phyloP scores from a whole-genome alignment of 2,888 invertebrate species.

The Apeira syringaria region DNA sequence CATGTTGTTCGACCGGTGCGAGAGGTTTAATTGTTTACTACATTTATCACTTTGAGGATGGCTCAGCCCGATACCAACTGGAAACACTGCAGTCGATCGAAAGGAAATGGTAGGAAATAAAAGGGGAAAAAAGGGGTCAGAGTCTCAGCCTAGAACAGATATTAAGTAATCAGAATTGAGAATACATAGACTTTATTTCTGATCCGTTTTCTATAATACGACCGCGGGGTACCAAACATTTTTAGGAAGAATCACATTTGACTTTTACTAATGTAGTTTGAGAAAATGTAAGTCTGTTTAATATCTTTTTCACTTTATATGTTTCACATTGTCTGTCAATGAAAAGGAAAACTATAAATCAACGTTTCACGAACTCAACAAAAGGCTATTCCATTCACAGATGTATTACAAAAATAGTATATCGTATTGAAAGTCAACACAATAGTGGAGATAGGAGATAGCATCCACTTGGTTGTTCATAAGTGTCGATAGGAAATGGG shows the following conservation, averaged over 20 bases:
- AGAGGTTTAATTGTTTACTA: no score
- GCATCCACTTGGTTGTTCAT: constrained; percentile 43
- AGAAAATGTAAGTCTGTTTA: constrained; percentile 11
- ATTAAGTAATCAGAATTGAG: no score
- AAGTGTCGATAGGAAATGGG: constrained; percentile 61
- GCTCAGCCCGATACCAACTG: no score
- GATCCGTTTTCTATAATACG: no score
- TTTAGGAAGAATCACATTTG: not conserved
- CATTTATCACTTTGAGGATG: no score
- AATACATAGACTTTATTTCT: no score
- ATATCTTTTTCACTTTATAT: constrained; percentile 14
- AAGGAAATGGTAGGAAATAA: no score
- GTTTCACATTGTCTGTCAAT: constrained; percentile 20
- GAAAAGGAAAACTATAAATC: constrained; percentile 40
- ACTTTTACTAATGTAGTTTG: constrained; percentile 10
- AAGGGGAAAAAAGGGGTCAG: no score
- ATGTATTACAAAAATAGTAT: constrained; percentile 8
- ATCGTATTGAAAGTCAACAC: constrained; percentile 39
- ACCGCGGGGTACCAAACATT: no score
- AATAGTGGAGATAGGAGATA: constrained; percentile 39
- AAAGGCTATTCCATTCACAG: constrained; percentile 28
- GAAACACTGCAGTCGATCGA: no score
- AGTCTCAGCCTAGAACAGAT: no score
- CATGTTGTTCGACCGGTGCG: no score
- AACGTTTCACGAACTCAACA: constrained; percentile 37